Evolutionary conservation across 2,888 invertebrate genomes (phyloP).

Genomic region (Cephus pulcher): DNA sequence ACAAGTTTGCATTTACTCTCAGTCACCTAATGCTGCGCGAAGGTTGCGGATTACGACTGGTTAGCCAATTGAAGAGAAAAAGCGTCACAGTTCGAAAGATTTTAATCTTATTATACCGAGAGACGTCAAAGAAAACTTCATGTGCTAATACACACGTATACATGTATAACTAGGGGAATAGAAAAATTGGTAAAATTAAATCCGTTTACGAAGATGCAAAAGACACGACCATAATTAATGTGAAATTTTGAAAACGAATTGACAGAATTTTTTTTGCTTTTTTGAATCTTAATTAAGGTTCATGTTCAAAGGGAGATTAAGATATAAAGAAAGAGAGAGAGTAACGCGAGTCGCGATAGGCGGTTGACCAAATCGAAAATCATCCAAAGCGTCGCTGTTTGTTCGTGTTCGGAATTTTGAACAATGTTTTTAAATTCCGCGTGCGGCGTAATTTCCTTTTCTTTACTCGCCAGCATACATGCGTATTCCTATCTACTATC

Average conservation of each 20-base stretch:
- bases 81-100: not conserved
- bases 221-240: too few species aligned
- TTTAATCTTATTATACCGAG: not conserved
- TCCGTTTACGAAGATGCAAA: not conserved
- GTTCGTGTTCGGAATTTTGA: constrained; percentile 36
- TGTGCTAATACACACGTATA: not conserved
- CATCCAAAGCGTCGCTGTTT: not conserved
- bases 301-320: not conserved
- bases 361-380: constrained; percentile 17
- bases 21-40: not conserved
- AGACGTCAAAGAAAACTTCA: not conserved
- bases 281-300: not conserved
- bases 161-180: not conserved
- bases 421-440: constrained; percentile 19
- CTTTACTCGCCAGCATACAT: not conserved
- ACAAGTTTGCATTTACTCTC: not conserved
- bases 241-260: not conserved
- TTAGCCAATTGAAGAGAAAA: not conserved
- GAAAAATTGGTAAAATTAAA: not conserved
- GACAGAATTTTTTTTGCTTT: not conserved
- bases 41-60: not conserved
- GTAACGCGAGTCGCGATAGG: not conserved
- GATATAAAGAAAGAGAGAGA: not conserved
- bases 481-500: not conserved
- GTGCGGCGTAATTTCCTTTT: constrained; percentile 12